Percentiles rank a stretch among this genome's conserved stretches.
phyloP scores from a whole-genome alignment of 2,888 invertebrate species.

The Thereva nobilitata region DNA sequence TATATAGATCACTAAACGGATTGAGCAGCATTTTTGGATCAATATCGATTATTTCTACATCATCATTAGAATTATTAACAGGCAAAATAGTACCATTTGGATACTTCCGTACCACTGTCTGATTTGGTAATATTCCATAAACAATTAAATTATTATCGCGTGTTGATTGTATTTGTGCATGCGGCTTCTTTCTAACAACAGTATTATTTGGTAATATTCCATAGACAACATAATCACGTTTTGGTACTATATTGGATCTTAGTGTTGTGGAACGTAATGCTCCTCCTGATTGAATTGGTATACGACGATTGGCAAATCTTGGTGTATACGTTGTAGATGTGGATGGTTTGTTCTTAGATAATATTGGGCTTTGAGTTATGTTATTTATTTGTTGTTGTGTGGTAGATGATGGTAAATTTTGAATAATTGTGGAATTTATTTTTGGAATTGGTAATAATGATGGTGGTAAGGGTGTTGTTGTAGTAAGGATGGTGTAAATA shows the following conservation, averaged over 20 bases:
- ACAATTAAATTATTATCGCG: conserved; percentile 67
- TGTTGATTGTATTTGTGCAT: conserved; percentile 63
- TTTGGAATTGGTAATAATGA: conserved; percentile 33
- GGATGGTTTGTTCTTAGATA: conserved; percentile 10
- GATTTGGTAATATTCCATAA: conserved; percentile 77
- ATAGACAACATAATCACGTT: conserved; percentile 72
- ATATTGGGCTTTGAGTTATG: conserved; percentile 16
- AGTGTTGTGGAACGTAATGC: conserved; percentile 57
- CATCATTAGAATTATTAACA: conserved; percentile 63
- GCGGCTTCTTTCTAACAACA: conserved; percentile 76
- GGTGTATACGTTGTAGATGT: conserved; percentile 40
- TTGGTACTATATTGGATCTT: conserved; percentile 49
- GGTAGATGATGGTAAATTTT: conserved; percentile 16
- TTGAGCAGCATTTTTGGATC: conserved; percentile 65
- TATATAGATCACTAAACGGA: conserved; percentile 56
- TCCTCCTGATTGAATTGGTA: conserved; percentile 43
- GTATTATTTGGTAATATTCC: conserved; percentile 79
- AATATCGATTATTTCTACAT: conserved; percentile 64
- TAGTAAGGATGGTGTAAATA: conserved; percentile 35
- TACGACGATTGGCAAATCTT: conserved; percentile 43
- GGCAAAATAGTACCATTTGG: conserved; percentile 80
- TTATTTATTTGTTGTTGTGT: conserved; percentile 27
- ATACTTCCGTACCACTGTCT: conserved; percentile 78
- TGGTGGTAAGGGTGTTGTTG: conserved; percentile 38
- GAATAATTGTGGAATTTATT: conserved; percentile 26